phyloP scores from a whole-genome alignment of 1,140 invertebrate species.

The Reticulitermes speratus region DNA sequence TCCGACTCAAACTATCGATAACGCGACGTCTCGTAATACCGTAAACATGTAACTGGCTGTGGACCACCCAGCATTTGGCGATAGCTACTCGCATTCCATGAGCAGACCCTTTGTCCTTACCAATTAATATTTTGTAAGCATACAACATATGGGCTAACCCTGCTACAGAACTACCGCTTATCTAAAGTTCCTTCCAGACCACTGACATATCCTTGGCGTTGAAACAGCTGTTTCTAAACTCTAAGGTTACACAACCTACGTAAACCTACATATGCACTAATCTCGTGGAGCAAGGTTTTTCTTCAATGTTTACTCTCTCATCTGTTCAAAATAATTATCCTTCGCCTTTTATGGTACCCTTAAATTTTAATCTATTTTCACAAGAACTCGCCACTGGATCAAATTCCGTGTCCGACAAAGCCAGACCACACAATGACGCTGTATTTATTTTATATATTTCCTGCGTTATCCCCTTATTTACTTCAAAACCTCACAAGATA shows the following conservation, averaged over 20 bases:
- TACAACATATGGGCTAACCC: not conserved
- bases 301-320: too few relatives aligned
- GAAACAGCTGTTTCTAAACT: not conserved
- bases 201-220: not conserved
- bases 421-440: too few relatives aligned
- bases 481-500: too few relatives aligned
- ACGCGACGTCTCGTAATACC: conserved; percentile 7
- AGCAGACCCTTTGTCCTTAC: not conserved
- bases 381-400: too few relatives aligned
- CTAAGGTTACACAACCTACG: not conserved
- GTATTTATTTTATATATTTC: too few relatives aligned
- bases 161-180: not conserved
- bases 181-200: not conserved
- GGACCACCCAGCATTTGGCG: conserved; percentile 5
- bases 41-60: not conserved
- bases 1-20: conserved; percentile 2
- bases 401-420: too few relatives aligned
- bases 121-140: not conserved
- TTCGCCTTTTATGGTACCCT: too few relatives aligned
- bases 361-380: too few relatives aligned
- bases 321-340: too few relatives aligned
- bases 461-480: too few relatives aligned
- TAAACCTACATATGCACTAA: not conserved
- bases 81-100: not conserved
- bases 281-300: too few relatives aligned